These are phyloP conservation scores for Calidris pugnax DNA, from an alignment of 2,113 vertebrate genomes.

Conservation along the genomic window DNA sequence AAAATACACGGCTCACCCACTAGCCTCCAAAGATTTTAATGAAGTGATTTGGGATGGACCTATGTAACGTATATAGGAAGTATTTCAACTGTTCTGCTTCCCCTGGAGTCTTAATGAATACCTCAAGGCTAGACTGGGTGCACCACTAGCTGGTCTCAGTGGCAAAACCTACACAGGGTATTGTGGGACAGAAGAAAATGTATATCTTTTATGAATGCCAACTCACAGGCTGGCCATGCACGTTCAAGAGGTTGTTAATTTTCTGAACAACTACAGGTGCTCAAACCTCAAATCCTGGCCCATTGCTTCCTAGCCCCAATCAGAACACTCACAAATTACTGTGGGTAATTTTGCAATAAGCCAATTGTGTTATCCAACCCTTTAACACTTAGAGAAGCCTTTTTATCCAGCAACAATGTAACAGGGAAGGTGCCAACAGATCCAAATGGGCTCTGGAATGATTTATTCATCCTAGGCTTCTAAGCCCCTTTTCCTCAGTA, in stretches of 20 bases:
- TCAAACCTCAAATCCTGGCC: neutral
- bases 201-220: neutral
- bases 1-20: neutral
- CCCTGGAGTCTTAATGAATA: neutral
- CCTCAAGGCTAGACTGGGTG: neutral
- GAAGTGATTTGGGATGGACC: neutral
- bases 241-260: neutral
- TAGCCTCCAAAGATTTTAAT: neutral
- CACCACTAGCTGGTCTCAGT: neutral
- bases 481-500: conserved; percentile 44
- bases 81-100: neutral
- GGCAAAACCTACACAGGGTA: neutral
- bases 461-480: conserved; percentile 50
- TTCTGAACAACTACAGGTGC: neutral
- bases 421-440: conserved; percentile 40
- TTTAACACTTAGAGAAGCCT: conserved; percentile 15
- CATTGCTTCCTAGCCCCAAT: neutral
- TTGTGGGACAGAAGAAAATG: neutral
- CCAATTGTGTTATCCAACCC: neutral
- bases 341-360: neutral
- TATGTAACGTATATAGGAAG: neutral
- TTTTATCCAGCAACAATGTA: conserved; percentile 27
- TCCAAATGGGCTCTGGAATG: conserved; percentile 31
- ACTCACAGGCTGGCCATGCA: neutral
- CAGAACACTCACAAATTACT: neutral